These are phyloP conservation scores for Jordanella pulchra DNA, from an alignment of 2,797 vertebrate genomes.

Conservation along the genomic window DNA sequence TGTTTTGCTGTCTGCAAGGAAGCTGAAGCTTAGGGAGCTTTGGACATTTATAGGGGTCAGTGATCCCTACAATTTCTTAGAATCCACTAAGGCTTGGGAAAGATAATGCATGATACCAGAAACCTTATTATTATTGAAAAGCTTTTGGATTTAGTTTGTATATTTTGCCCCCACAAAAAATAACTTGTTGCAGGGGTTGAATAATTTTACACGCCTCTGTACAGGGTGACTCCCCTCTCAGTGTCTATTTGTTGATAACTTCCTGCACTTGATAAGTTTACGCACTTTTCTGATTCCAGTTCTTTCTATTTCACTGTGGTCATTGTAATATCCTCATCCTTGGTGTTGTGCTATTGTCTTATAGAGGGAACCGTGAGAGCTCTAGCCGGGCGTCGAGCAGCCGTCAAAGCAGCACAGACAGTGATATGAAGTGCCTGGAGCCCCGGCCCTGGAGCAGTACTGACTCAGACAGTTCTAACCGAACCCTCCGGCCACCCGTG, in stretches of 20 bases:
- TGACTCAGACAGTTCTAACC: conserved; percentile 93
- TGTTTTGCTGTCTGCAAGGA: background rate
- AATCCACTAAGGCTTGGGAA: background rate
- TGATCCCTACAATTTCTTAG: background rate
- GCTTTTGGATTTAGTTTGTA: background rate
- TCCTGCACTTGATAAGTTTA: conserved; percentile 18
- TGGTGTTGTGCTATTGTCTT: conserved; percentile 52
- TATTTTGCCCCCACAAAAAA: background rate
- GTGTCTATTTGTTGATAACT: conserved; percentile 7
- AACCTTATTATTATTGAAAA: background rate
- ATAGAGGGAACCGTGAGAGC: conserved; percentile 91
- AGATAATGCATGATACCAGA: background rate
- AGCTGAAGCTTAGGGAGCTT: background rate
- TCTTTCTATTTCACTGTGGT: conserved; percentile 10
- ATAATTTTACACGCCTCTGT: conserved; percentile 6
- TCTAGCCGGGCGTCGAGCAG: conserved; percentile 91
- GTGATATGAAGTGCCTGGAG: conserved; percentile 94
- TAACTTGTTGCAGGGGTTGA: background rate
- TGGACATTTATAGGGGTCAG: background rate
- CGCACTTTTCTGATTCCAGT: background rate
- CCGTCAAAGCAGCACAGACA: conserved; percentile 98
- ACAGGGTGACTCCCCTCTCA: conserved; percentile 4
- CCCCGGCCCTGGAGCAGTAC: conserved; percentile 99
- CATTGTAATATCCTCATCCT: conserved; percentile 36
- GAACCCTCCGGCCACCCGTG: conserved; percentile 91